These are phyloP conservation scores for Perdita meconis DNA, from an alignment of 2,888 invertebrate genomes.

Conservation along the genomic window DNA sequence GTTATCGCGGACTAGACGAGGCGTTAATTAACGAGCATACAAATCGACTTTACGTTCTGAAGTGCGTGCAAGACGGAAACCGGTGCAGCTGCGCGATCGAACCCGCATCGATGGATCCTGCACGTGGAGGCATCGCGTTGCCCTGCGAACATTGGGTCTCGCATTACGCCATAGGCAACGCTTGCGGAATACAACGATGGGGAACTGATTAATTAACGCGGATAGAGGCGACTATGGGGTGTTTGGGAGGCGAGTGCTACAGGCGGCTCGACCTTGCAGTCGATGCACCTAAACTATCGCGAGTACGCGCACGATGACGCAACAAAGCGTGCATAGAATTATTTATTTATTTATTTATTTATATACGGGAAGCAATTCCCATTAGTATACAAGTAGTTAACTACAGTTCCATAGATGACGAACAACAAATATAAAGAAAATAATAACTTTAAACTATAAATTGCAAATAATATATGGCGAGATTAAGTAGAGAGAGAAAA, in stretches of 20 bases:
- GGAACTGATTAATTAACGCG: constrained; percentile 66
- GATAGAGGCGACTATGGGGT: constrained; percentile 54
- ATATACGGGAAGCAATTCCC: too few species aligned
- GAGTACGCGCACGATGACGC: constrained; percentile 18
- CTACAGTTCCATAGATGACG: too few species aligned
- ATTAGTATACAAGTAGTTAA: too few species aligned
- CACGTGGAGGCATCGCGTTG: constrained; percentile 24
- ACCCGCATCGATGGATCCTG: constrained; percentile 28
- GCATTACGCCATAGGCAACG: constrained; percentile 56
- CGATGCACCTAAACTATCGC: constrained; percentile 38
- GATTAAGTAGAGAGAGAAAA: too few species aligned
- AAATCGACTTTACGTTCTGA: constrained; percentile 56
- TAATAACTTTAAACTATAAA: too few species aligned
- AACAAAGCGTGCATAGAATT: constrained; percentile 40
- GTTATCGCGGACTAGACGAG: constrained; percentile 10
- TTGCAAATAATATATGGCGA: too few species aligned
- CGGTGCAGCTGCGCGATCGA: constrained; percentile 37
- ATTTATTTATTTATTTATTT: too few species aligned
- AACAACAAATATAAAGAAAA: too few species aligned
- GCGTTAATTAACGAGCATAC: constrained; percentile 61
- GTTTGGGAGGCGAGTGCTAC: not conserved
- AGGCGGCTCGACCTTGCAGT: constrained; percentile 57
- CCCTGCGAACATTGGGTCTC: constrained; percentile 16
- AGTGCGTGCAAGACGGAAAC: constrained; percentile 38
- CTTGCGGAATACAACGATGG: constrained; percentile 49